These are phyloP conservation scores for Dufourea novaeangliae DNA, from an alignment of 1,140 invertebrate genomes.

Conservation along the genomic window DNA sequence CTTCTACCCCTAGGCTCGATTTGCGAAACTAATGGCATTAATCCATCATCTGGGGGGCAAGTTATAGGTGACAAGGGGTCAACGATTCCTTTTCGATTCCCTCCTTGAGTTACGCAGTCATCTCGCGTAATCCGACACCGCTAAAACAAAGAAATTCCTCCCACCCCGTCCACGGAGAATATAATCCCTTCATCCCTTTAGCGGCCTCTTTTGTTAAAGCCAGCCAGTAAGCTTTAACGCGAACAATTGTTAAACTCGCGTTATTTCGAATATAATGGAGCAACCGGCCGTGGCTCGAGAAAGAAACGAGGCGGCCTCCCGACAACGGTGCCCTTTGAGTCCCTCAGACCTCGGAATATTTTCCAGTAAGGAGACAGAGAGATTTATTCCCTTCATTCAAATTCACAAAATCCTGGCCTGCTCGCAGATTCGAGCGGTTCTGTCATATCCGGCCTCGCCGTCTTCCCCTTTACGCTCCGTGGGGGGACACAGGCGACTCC, in stretches of 20 bases:
- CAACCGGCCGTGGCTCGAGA: background rate
- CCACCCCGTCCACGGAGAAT: background rate
- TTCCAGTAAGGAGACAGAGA: background rate
- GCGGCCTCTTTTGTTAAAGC: background rate
- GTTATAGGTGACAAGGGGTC: slow-evolving; percentile 44
- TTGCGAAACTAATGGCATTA: slow-evolving; percentile 55
- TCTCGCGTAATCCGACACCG: slow-evolving; percentile 1
- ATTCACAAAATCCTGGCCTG: background rate
- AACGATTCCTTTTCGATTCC: slow-evolving; percentile 38
- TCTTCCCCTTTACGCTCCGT: background rate
- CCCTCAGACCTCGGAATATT: background rate
- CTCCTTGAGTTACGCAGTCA: slow-evolving; percentile 36
- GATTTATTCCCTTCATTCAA: background rate
- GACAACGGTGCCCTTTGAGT: background rate
- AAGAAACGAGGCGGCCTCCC: background rate
- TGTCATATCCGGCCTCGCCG: too few species aligned
- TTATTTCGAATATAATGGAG: background rate
- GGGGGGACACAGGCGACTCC: background rate
- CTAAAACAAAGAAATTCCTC: background rate
- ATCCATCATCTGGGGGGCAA: slow-evolving; percentile 55
- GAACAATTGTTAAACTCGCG: background rate
- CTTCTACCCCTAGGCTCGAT: too few species aligned
- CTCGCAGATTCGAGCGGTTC: background rate
- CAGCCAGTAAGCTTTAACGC: too few species aligned
- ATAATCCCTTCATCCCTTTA: slow-evolving; percentile 14